Percentiles rank a stretch among this genome's conserved stretches.
These are phyloP conservation scores for Pyrocoelia pectoralis DNA, from an alignment of 2,888 invertebrate genomes.

Conservation along the genomic window DNA sequence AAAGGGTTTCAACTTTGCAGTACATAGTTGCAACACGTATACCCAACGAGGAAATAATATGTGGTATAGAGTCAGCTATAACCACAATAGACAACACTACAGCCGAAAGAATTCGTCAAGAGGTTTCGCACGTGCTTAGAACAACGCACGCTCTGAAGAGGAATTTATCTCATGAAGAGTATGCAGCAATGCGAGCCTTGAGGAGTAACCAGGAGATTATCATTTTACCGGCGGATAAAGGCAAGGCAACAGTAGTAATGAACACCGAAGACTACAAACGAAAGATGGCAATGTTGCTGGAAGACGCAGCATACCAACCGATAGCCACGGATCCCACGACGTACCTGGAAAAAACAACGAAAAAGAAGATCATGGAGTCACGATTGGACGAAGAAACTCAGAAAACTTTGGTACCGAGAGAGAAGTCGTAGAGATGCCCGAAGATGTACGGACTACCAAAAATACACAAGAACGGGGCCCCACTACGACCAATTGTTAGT, in stretches of 20 bases:
- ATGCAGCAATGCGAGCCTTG: neutral
- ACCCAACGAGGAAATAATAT: neutral
- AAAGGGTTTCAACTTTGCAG: slow-evolving; percentile 4
- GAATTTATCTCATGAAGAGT: too few species aligned
- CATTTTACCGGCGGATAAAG: slow-evolving; percentile 1
- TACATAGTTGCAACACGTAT: neutral
- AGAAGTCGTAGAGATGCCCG: slow-evolving; percentile 11
- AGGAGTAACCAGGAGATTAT: neutral
- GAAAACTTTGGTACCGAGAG: slow-evolving; percentile 1
- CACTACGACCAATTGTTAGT: neutral
- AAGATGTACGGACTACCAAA: slow-evolving; percentile 8
- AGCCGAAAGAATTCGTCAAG: neutral
- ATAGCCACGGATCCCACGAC: slow-evolving; percentile 3
- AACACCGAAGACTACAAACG: too few species aligned
- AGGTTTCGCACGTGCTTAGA: neutral
- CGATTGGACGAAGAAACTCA: neutral
- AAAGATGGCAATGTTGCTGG: neutral
- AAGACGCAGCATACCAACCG: slow-evolving; percentile 1
- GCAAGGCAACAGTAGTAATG: neutral
- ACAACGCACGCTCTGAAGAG: too few species aligned
- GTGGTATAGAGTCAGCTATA: neutral
- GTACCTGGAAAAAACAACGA: slow-evolving; percentile 7
- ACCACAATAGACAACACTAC: neutral
- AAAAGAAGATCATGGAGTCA: neutral
- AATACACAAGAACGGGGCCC: neutral